These are phyloP conservation scores for Neostethus bicornis DNA, from an alignment of 2,797 vertebrate genomes.

Conservation along the genomic window DNA sequence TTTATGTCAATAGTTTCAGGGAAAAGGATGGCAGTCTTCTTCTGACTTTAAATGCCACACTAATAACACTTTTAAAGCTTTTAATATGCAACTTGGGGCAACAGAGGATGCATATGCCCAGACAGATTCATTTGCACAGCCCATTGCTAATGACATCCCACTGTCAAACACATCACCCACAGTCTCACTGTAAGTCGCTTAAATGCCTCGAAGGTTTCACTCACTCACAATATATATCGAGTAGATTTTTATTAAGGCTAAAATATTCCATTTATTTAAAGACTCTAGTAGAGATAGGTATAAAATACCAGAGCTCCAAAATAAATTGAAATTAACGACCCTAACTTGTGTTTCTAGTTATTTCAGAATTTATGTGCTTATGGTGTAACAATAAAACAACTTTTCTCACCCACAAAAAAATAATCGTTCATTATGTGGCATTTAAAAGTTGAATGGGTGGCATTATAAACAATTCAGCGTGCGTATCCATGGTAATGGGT, in stretches of 20 bases:
- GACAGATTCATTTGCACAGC: constrained; percentile 58
- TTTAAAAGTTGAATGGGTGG: no score
- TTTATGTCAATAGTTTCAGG: constrained; percentile 74
- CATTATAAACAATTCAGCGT: neutral
- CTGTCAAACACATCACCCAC: constrained; percentile 53
- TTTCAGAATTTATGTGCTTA: no score
- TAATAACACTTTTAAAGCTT: constrained; percentile 72
- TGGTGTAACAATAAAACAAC: no score
- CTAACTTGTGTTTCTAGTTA: no score
- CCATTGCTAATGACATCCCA: constrained; percentile 50
- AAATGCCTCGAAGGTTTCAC: constrained; percentile 21
- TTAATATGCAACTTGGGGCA: constrained; percentile 69
- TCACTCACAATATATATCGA: constrained; percentile 5
- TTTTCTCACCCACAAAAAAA: no score
- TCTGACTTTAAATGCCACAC: constrained; percentile 44
- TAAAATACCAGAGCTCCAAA: neutral
- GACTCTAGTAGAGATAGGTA: neutral
- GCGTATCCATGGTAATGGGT: neutral
- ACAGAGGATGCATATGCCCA: constrained; percentile 58
- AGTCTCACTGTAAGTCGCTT: constrained; percentile 28
- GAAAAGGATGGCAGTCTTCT: constrained; percentile 44
- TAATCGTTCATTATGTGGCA: no score
- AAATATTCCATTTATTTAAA: constrained; percentile 5
- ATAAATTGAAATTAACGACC: neutral
- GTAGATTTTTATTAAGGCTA: constrained; percentile 1